These are phyloP conservation scores for Urophycis tenuis DNA, from an alignment of 2,797 vertebrate species.

Conservation along the genomic window DNA sequence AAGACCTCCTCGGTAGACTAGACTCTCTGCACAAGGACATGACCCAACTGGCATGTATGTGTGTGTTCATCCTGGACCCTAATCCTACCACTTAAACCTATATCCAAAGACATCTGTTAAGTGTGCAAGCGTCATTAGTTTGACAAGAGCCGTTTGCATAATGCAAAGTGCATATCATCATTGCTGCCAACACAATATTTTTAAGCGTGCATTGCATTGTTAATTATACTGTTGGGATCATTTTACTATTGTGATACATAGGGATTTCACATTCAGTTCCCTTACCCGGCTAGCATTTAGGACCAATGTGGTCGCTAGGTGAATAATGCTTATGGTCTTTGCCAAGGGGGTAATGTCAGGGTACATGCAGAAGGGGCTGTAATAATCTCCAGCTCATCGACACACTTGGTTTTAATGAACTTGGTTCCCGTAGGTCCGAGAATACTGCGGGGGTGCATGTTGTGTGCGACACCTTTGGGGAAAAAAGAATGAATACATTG, in stretches of 20 bases:
- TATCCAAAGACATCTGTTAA: slow-evolving; percentile 15
- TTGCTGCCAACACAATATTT: slow-evolving; percentile 36
- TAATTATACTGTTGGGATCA: background rate
- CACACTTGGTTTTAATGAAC: background rate
- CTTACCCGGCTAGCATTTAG: slow-evolving; percentile 16
- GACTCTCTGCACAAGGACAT: slow-evolving; percentile 54
- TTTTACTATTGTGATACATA: background rate
- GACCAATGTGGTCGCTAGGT: slow-evolving; percentile 22
- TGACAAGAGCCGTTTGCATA: slow-evolving; percentile 43
- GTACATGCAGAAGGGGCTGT: background rate
- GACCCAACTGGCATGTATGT: slow-evolving; percentile 60
- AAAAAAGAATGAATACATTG: too few relatives aligned
- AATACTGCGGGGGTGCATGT: background rate
- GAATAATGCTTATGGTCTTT: slow-evolving; percentile 24
- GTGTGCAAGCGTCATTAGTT: slow-evolving; percentile 15
- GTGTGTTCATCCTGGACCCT: slow-evolving; percentile 20
- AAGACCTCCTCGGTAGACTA: slow-evolving; percentile 54
- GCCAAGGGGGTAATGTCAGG: slow-evolving; percentile 33
- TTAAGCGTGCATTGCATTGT: slow-evolving; percentile 20
- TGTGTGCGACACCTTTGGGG: background rate
- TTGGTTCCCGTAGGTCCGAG: background rate
- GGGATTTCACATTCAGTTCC: slow-evolving; percentile 37
- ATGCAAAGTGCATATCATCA: slow-evolving; percentile 53
- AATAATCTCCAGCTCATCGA: background rate
- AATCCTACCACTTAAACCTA: background rate